Conservation (phyloP, 1,140 invertebrate species). For the Sipha flava region DNA sequence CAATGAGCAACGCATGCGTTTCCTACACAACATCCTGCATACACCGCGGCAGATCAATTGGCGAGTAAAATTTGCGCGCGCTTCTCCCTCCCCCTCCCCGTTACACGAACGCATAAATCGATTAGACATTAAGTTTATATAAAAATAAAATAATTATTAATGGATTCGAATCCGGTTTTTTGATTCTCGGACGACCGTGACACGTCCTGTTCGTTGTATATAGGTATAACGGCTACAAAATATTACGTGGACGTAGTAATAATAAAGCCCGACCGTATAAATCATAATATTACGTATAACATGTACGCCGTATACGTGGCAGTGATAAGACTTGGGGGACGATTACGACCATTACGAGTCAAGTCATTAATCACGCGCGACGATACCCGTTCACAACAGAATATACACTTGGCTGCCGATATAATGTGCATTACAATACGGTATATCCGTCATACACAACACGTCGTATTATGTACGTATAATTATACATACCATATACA, state of each 20-base stretch:
- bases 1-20: not conserved
- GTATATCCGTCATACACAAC: too few species aligned
- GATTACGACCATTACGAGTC: not conserved
- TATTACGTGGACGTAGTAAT: not conserved
- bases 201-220: not conserved
- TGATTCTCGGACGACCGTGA: not conserved
- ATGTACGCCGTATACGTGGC: not conserved
- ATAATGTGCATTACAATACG: too few species aligned
- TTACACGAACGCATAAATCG: not conserved
- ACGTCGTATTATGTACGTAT: too few species aligned
- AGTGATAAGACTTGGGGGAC: not conserved
- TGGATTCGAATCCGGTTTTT: not conserved
- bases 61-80: not conserved
- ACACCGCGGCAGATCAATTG: not conserved
- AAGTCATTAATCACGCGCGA: conserved; percentile 10
- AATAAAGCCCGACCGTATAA: not conserved
- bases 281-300: not conserved
- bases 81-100: not conserved
- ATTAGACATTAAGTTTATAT: not conserved
- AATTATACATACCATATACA: too few species aligned
- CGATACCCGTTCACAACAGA: not conserved
- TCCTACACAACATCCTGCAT: not conserved
- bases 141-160: not conserved
- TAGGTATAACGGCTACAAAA: not conserved
- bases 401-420: too few species aligned